Percentiles rank a stretch among this genome's conserved stretches.
Evolutionary conservation across 2,888 invertebrate species (phyloP).

Genomic region (Polymixis lichenea): DNA sequence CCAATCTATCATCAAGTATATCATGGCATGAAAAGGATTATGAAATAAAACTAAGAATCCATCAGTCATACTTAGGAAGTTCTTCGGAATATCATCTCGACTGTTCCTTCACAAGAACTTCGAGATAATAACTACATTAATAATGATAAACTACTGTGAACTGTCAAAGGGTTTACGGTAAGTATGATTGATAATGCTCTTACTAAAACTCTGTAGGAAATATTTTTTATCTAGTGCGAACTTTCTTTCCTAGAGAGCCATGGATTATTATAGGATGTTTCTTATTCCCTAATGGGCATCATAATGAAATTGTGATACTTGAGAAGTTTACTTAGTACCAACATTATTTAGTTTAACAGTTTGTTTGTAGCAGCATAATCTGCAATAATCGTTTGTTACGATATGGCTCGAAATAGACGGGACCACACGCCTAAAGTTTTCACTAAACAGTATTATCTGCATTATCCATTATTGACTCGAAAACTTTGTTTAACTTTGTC

Average conservation of each 20-base stretch:
- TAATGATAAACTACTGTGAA: slow-evolving; percentile 7
- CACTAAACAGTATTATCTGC: slow-evolving; percentile 35
- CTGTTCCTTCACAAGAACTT: not conserved
- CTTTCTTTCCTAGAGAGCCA: not conserved
- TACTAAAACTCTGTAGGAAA: not conserved
- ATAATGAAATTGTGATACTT: not conserved
- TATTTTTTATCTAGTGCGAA: not conserved
- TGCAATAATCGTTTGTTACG: slow-evolving; percentile 6
- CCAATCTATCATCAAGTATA: not conserved
- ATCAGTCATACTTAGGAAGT: not conserved
- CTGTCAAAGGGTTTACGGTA: not conserved
- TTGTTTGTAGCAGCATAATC: not conserved
- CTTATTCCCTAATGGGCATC: not conserved
- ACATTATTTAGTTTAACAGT: not conserved
- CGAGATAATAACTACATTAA: not conserved
- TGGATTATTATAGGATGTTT: not conserved
- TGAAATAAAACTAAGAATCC: not conserved
- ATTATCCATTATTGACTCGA: slow-evolving; percentile 26
- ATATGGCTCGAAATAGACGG: slow-evolving; percentile 7
- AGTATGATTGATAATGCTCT: slow-evolving; percentile 22
- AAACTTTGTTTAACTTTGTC: slow-evolving; percentile 47
- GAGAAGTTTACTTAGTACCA: not conserved
- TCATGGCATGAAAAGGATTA: not conserved
- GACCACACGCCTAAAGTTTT: slow-evolving; percentile 13
- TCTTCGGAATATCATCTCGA: not conserved